A percentile compares a stretch with the other conserved stretches of the same genome.
Evolutionary conservation across 1,140 invertebrate species (phyloP).

Genomic region (Gonatopus flavifemur): DNA sequence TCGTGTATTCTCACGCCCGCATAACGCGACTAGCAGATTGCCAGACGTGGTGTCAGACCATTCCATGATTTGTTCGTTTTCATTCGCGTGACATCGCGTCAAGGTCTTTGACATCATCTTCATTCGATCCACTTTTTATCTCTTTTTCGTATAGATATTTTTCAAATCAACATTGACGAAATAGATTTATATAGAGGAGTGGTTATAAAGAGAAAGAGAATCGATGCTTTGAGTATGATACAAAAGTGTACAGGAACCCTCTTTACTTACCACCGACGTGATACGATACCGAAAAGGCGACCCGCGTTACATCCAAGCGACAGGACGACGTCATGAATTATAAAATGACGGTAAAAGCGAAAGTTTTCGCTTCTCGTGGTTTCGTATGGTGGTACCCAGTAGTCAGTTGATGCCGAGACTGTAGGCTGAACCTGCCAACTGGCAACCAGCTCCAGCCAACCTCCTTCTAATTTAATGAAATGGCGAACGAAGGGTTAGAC

Average conservation of each 20-base stretch:
- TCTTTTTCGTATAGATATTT: no score
- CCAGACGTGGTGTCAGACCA: constrained; percentile 18
- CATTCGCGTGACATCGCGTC: constrained; percentile 19
- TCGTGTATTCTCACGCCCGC: constrained; percentile 43
- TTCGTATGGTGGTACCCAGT: no score
- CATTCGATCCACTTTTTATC: no score
- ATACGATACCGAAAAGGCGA: constrained; percentile 28
- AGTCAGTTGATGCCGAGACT: constrained; percentile 7
- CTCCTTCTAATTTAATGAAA: constrained; percentile 53
- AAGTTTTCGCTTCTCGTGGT: constrained; percentile 48
- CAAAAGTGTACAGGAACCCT: no score
- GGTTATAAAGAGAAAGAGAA: no score
- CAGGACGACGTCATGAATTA: constrained; percentile 54
- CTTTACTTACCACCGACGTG: constrained; percentile 28
- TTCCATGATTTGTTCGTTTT: constrained; percentile 18
- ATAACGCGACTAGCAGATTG: constrained; percentile 33
- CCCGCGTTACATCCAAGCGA: constrained; percentile 43
- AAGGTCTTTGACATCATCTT: no score
- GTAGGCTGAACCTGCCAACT: constrained; percentile 8
- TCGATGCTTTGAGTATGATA: no score
- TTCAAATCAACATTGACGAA: no score
- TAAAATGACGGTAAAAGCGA: constrained; percentile 56
- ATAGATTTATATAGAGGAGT: no score
- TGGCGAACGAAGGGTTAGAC: constrained; percentile 46
- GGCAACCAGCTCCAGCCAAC: constrained; percentile 21